Evolutionary conservation across 2,113 vertebrate species (phyloP).

Genomic region (Thunnus thynnus): DNA sequence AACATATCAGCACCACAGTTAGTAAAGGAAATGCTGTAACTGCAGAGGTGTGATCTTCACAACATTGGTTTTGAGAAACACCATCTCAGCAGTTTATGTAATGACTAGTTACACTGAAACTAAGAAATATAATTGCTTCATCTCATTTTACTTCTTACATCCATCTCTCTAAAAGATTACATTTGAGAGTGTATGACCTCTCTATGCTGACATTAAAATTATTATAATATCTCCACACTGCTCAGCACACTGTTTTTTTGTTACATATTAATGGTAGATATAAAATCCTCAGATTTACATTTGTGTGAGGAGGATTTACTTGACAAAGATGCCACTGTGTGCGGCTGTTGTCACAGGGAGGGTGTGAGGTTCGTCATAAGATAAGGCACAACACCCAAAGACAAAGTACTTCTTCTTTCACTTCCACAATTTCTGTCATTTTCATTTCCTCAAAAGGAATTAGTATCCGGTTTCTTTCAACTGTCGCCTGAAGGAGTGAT

Average conservation of each 20-base stretch:
- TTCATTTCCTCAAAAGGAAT: conserved; percentile 48
- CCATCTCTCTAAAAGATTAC: background rate
- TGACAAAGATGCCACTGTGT: conserved; percentile 57
- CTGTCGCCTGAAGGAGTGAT: background rate
- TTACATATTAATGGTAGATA: no score
- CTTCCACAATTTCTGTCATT: conserved; percentile 44
- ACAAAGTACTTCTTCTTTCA: conserved; percentile 65
- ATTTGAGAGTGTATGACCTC: background rate
- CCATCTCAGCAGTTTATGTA: background rate
- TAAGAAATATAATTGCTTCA: background rate
- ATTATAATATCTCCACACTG: background rate
- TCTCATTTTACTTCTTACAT: background rate
- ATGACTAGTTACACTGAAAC: background rate
- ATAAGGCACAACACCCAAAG: conserved; percentile 16
- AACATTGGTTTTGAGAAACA: background rate
- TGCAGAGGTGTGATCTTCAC: conserved; percentile 9
- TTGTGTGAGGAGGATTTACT: conserved; percentile 6
- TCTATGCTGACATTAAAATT: background rate
- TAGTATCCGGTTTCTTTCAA: conserved; percentile 4
- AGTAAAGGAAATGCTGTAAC: background rate
- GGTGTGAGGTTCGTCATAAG: conserved; percentile 63
- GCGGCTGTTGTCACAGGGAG: conserved; percentile 35
- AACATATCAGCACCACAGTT: background rate
- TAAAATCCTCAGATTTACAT: no score
- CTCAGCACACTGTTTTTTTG: background rate